Evolutionary conservation across 2,888 invertebrate species (phyloP), one percentile per base, ranked within the genome.

Genomic region (Baronia brevicornis): DNA sequence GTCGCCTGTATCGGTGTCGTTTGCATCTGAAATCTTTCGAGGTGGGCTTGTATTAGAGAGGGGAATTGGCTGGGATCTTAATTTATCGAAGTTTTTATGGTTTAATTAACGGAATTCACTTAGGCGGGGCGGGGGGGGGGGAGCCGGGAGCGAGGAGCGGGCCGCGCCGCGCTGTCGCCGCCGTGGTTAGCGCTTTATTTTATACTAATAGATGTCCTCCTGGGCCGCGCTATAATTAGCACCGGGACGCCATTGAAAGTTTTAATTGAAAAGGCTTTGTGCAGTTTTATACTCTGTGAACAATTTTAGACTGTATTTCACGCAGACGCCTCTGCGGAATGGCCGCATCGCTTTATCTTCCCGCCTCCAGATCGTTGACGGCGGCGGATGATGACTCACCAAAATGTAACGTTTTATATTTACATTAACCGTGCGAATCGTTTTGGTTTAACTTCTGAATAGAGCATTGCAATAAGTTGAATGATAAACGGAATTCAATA

Each of bases 91-190:
- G 74, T 85, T 85, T 85, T 85, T 85, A 85, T 84, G 84, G 84
- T 85, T 85, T 85, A 85, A 85, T 85, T 85, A 85, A 84, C 84
- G 75, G 82, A 84, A 85, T 84, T 84, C 84, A 84, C 84, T 84
- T 84, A 80, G 73, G 62, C 62, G 62, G 45, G 54, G 51, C 55
- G 54, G 44, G 54, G 44, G 47, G 50, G n/a, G n/a, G n/a, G n/a
- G n/a, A n/a, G n/a, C n/a, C n/a, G n/a, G n/a, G n/a, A n/a, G n/a
- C n/a, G n/a, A 51, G 56, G 44, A 51, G 53, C 47, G 41, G 44
- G 58, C 49, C 61, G 63, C 43, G 47, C 48, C 49, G 48, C 43
- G 41, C 37, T 40, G 49, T 43, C 54, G 55, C 45, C 52, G 50
- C 44, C 52, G 60, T 65, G 72, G 68, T 66, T 63, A 57, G 47